Percentiles rank a stretch among this genome's conserved stretches.
phyloP scores from a whole-genome alignment of 2,797 vertebrate genomes.

The Oceanodroma leucorhoa region DNA sequence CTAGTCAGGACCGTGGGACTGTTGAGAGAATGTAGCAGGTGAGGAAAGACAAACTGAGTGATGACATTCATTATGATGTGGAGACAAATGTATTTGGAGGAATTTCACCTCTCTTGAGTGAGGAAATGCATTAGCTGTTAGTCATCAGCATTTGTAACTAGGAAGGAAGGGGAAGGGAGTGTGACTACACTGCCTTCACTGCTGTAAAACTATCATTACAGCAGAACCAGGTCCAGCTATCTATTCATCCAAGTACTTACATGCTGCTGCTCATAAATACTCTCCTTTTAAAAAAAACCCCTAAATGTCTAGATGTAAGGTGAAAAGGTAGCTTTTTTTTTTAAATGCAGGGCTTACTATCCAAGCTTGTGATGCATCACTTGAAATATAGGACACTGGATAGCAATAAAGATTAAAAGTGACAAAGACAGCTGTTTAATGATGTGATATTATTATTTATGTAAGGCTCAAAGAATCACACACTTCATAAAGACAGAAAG shows the following conservation, averaged over 20 bases:
- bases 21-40: not conserved
- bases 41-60: not conserved
- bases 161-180: constrained; percentile 11
- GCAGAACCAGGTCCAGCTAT: not conserved
- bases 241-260: not conserved
- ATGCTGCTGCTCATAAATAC: not conserved
- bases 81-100: not conserved
- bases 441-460: constrained; percentile 19
- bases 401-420: not conserved
- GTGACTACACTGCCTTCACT: not conserved
- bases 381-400: not conserved
- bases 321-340: not conserved
- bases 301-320: not conserved
- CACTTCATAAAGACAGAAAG: constrained; percentile 8
- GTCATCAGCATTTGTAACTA: not conserved
- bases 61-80: not conserved
- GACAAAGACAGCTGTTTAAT: constrained; percentile 11
- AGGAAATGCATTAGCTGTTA: constrained; percentile 35
- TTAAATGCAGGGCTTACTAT: not conserved
- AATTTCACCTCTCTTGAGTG: constrained; percentile 7
- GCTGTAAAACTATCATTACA: not conserved
- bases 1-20: not conserved
- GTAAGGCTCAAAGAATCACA: not conserved
- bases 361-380: not conserved
- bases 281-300: not conserved